Evolutionary conservation across 1,140 invertebrate species (phyloP), one percentile per base, ranked within the genome.

Genomic region (Neodiprion fabricii): DNA sequence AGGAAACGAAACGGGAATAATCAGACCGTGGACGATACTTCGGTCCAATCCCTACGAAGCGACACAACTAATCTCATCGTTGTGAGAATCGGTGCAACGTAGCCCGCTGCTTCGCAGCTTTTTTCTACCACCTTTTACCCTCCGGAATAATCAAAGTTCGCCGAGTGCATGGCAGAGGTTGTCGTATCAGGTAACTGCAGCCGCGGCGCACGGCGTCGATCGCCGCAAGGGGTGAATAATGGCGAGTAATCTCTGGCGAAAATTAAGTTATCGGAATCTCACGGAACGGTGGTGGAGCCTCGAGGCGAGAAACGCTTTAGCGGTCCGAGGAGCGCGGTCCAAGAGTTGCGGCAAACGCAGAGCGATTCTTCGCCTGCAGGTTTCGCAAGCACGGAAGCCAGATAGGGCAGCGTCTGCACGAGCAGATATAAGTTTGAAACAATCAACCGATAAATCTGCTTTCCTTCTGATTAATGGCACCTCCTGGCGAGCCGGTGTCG

Each of bases 391-490:
- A 61, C 53, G 11, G 11, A 61, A 17, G 11, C 11, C 53, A 61
- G 53, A 61, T 61, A 61, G 53, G 9, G 53, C 53, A 61, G 53
- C 53, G 17, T 69, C 67, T 69, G 21, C 40, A 12, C 10, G 67
- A 69, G 67, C 21, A 69, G 67, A 69, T 21, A 69, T 69, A 21
- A 69, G 67, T 69, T 69, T 69, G 67, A 69, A 69, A 69, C 67
- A 69, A 69, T 69, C 67, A 69, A 69, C 67, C 67, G 67, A 69
- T 69, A 69, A 69, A 69, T 69, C 67, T 69, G 67, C 40, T 69
- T 47, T 69, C 10, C 11, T 69, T 1, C 67, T 69, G 67, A 69
- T 69, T 69, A 69, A 69, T 69, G 67, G 67, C 67, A 47, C 11
- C 67, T 61, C 53, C 53, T 61, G 9, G 11, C 11, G 53, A 61